phyloP scores from a whole-genome alignment of 2,113 vertebrate genomes.

The Nothocercus nigrocapillus region DNA sequence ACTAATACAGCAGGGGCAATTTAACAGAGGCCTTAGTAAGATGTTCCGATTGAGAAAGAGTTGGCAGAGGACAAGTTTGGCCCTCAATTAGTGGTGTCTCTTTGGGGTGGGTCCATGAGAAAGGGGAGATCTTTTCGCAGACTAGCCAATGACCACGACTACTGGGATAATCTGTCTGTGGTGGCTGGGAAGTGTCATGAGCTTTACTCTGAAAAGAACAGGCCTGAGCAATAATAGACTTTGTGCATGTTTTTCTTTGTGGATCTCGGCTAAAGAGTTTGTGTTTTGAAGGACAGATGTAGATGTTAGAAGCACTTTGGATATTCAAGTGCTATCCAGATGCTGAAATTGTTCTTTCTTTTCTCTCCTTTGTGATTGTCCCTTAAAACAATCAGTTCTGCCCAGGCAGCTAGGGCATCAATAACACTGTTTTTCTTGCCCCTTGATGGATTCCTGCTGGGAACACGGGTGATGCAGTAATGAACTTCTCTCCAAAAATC shows the following conservation, averaged over 20 bases:
- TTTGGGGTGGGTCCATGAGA: background rate
- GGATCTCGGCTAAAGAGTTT: background rate
- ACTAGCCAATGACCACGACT: background rate
- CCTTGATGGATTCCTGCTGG: background rate
- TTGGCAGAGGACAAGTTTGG: background rate
- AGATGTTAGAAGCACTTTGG: background rate
- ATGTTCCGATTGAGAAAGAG: background rate
- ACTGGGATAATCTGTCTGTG: background rate
- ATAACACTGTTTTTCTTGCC: background rate
- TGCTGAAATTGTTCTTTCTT: background rate
- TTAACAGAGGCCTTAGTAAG: background rate
- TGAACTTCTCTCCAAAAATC: background rate
- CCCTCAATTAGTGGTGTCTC: background rate
- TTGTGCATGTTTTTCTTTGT: background rate
- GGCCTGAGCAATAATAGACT: background rate
- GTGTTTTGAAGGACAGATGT: background rate
- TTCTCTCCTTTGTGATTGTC: background rate
- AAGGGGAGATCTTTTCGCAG: background rate
- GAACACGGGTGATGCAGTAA: background rate
- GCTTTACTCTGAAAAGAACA: background rate
- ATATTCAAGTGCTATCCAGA: rapidly evolving
- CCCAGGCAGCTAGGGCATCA: background rate
- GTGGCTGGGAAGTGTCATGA: background rate
- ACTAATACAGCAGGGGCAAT: background rate
- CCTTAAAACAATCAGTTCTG: background rate